Base-by-base conservation (phyloP, 2,113 vertebrate genomes). In the Picathartes gymnocephalus region DNA sequence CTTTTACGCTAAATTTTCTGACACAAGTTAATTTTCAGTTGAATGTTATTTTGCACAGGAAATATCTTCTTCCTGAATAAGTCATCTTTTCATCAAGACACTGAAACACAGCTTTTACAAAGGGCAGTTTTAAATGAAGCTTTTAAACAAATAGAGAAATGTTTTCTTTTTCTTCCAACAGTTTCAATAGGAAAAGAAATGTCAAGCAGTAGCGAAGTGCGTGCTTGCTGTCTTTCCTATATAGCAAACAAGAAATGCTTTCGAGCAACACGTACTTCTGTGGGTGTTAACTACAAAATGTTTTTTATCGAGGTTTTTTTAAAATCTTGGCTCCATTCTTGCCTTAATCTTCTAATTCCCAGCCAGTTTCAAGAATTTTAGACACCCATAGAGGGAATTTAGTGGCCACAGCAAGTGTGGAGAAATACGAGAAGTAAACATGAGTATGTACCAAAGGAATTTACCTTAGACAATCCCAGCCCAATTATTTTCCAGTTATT, bases 391-490 rank as follows among this genome's bases (percentile, higher is more conserved):
- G 58, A 53, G 22, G 22, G 30, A 73, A 73, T 73, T 65, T 23
- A 45, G 35, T 48, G 53, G 69, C 24, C 78, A 60, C 35, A 54
- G 65, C 33, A 80, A 85, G 53, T 22, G 27, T 3, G 3, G 40
- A 53, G 44, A 10, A 30, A 37, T 37, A 74, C 4, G 3, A 56
- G 31, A 27, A 62, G 22, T 14, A 66, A 66, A 35, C 6, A 16
- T 0, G 0, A 53, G 3, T 8, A 24, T 5, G 42, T 18, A 85
- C 6, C 40, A 73, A 68, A 76, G 5, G 37, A 28, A 27, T 65
- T 50, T 40, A 81, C 39, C 72, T 88, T 7, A 17, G 20, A 70
- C 33, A 73, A 92, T 74, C 27, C 15, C 16, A 57, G 31, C 7
- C 16, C 48, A 40, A 15, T 35, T 56, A 12, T 74, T 48, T 73